Conservation (phyloP, 2,797 vertebrate genomes). For the Manis pentadactyla region DNA sequence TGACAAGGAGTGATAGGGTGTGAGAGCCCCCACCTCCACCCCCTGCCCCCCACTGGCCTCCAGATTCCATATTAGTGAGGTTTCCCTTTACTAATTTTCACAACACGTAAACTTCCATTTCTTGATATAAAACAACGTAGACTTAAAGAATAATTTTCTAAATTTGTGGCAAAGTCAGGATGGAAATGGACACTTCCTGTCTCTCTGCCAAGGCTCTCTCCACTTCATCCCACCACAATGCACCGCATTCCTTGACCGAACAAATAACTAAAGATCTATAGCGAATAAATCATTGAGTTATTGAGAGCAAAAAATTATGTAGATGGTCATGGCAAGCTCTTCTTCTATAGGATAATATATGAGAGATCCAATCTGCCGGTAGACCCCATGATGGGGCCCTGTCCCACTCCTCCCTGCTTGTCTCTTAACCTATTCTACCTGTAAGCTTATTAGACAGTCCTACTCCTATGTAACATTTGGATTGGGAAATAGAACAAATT, state of each 20-base stretch:
- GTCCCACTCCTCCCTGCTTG: background rate
- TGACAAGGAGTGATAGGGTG: too few species aligned
- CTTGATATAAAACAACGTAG: background rate
- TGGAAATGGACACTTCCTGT: background rate
- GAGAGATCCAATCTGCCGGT: background rate
- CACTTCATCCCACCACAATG: background rate
- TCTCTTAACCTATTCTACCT: background rate
- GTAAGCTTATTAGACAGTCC: background rate
- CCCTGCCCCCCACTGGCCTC: too few species aligned
- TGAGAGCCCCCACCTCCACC: too few species aligned
- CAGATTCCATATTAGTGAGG: too few species aligned
- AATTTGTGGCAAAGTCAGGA: background rate
- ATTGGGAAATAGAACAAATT: conserved; percentile 15
- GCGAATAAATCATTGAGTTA: background rate
- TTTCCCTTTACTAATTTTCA: too few species aligned
- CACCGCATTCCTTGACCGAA: background rate
- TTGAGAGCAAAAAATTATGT: background rate
- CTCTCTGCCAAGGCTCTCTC: background rate
- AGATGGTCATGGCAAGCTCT: background rate
- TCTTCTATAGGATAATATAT: background rate
- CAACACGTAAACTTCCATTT: background rate
- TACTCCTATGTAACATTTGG: background rate
- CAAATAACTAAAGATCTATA: background rate
- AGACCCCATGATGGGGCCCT: background rate
- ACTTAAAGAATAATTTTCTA: conserved; percentile 3